A percentile compares a stretch with the other conserved stretches of the same genome.
These are phyloP conservation scores for Chelonus formosanus DNA, from an alignment of 2,888 invertebrate genomes.

Conservation along the genomic window DNA sequence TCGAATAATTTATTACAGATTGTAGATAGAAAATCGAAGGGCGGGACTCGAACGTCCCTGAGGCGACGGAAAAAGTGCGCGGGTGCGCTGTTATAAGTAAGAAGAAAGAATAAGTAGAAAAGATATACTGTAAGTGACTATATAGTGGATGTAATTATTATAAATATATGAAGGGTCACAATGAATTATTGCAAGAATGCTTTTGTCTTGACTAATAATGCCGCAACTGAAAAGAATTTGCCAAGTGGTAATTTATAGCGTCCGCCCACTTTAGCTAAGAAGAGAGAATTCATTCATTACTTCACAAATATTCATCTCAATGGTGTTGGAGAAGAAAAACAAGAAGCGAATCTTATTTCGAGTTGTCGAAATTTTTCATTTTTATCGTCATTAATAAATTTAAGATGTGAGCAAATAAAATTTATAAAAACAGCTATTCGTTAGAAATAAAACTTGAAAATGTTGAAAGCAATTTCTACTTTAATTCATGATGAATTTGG, in stretches of 20 bases:
- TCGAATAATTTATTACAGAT: constrained; percentile 25
- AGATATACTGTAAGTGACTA: background rate
- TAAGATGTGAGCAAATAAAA: no score
- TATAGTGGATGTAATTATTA: constrained; percentile 45
- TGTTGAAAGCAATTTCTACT: no score
- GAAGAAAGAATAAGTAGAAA: no score
- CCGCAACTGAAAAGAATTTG: constrained; percentile 41
- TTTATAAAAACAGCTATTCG: no score
- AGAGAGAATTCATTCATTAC: constrained; percentile 9
- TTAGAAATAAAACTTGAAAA: no score
- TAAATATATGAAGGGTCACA: constrained; percentile 45
- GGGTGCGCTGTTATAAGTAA: constrained; percentile 2
- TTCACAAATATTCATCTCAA: background rate
- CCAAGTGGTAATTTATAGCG: constrained; percentile 45
- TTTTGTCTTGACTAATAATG: constrained; percentile 52
- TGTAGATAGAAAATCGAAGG: constrained; percentile 19
- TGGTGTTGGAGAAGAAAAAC: background rate
- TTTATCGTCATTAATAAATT: no score
- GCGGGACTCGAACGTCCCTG: constrained; percentile 3
- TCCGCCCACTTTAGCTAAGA: constrained; percentile 24
- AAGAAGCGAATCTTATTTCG: no score
- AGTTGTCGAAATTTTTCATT: no score
- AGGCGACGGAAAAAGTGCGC: constrained; percentile 13
- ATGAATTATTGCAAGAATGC: constrained; percentile 46
- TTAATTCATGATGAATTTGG: no score